Base-by-base conservation (phyloP, 1,140 invertebrate genomes). In the Gonioctena quinquepunctata region DNA sequence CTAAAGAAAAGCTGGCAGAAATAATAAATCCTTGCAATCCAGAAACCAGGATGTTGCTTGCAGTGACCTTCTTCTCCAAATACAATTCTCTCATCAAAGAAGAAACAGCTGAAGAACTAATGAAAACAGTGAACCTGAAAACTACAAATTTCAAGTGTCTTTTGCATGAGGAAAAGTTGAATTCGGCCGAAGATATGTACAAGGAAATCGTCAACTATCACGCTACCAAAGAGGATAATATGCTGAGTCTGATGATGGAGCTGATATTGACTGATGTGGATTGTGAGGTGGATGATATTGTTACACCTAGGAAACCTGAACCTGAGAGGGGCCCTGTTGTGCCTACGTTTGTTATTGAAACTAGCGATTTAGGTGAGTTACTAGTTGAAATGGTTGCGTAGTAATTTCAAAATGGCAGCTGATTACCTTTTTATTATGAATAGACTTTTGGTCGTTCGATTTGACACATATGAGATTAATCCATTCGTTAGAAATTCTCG, bases 241-340 rank as follows among this genome's bases (percentile, higher is more conserved):
- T 71, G 65, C 48, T 76, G 52, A 74, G 72, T 16, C 64, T 77
- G 19, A 74, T 77, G 72, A 75, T 77, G 68, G 74, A 79, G 18
- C 27, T 78, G 21, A 70, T 77, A 68, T 42, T 76, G 57, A 28
- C 25, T 25, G 76, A 76, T 68, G 63, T 42, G 3, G 33, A 42
- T 4, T 42, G 33, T 4, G 16, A 2, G 1, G 33, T 4, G 1
- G 16, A 42, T 11, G 33, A 42, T 42, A 13, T 42, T 11, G 33
- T 42, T 11, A 13, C 33, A 11, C 25, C 25, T 4, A 18, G 8
- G 18, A 3, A 16, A 16, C 22, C 19, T 18, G 26, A 60, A 27
- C 3, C 13, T 8, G 28, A 7, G 2, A 42, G 8, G 1, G 60
- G 8, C 26, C n/a, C 13, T n/a, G 8, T n/a, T 6, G 11, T 59